These are phyloP conservation scores for Manis javanica DNA, from an alignment of 2,797 vertebrate species.

Conservation along the genomic window DNA sequence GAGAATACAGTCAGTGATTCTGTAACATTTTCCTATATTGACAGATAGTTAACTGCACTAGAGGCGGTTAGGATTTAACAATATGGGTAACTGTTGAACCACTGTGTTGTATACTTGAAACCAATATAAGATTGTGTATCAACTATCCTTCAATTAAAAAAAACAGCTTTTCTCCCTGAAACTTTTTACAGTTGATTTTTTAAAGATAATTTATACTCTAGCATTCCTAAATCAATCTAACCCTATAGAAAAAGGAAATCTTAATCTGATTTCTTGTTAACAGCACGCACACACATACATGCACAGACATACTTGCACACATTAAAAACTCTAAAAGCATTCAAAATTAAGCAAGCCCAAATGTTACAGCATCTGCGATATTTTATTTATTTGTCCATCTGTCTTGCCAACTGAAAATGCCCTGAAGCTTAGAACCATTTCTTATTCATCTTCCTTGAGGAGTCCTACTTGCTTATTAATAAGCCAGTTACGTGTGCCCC, in stretches of 20 bases:
- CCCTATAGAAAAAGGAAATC: not conserved
- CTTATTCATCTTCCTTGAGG: not conserved
- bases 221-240: constrained; percentile 37
- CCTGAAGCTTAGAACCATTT: not conserved
- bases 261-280: not conserved
- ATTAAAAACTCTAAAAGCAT: not conserved
- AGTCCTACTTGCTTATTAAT: not conserved
- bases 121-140: no score
- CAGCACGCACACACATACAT: not conserved
- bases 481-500: not conserved
- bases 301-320: not conserved
- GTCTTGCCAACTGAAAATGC: not conserved
- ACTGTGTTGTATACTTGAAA: no score
- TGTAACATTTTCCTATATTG: no score
- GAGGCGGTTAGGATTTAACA: no score
- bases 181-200: not conserved
- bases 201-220: constrained; percentile 7
- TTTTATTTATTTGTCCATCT: not conserved
- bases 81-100: no score
- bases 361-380: not conserved
- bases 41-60: no score
- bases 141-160: no score
- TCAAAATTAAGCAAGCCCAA: not conserved
- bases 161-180: not conserved
- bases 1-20: no score